phyloP scores from a whole-genome alignment of 2,113 vertebrate species.

The Penelope pileata region DNA sequence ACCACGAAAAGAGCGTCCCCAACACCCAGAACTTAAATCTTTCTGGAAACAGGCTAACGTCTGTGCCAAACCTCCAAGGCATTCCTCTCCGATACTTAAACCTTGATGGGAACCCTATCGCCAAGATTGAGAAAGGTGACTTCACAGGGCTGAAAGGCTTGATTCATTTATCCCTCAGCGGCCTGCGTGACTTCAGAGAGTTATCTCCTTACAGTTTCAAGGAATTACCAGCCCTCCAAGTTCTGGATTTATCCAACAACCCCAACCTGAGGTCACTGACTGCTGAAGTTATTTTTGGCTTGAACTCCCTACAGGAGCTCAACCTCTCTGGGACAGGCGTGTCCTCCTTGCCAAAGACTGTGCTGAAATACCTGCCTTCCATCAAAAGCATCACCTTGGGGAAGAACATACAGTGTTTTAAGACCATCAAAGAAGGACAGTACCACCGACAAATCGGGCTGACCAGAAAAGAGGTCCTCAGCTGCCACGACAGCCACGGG shows the following conservation, averaged over 20 bases:
- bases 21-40: constrained; percentile 90
- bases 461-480: constrained; percentile 83
- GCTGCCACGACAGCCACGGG: constrained; percentile 75
- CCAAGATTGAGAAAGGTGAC: constrained; percentile 73
- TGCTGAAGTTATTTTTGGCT: constrained; percentile 81
- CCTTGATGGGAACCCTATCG: constrained; percentile 88
- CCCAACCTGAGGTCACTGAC: constrained; percentile 76
- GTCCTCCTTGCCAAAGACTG: constrained; percentile 78
- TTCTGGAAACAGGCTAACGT: constrained; percentile 81
- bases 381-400: constrained; percentile 88
- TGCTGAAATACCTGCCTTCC: constrained; percentile 84
- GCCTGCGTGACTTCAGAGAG: constrained; percentile 74
- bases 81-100: constrained; percentile 88
- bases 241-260: constrained; percentile 91
- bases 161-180: constrained; percentile 86
- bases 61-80: constrained; percentile 80
- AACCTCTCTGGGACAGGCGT: constrained; percentile 85
- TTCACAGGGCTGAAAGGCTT: constrained; percentile 85
- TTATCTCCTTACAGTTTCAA: constrained; percentile 82
- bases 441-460: constrained; percentile 88
- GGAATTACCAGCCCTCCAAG: constrained; percentile 85
- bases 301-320: constrained; percentile 90
- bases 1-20: constrained; percentile 24
- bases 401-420: constrained; percentile 83
- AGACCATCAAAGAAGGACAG: constrained; percentile 86